Evolutionary conservation across 2,888 invertebrate genomes (phyloP), one percentile per base, ranked within the genome.

Genomic region (Strigamia transsilvanica): DNA sequence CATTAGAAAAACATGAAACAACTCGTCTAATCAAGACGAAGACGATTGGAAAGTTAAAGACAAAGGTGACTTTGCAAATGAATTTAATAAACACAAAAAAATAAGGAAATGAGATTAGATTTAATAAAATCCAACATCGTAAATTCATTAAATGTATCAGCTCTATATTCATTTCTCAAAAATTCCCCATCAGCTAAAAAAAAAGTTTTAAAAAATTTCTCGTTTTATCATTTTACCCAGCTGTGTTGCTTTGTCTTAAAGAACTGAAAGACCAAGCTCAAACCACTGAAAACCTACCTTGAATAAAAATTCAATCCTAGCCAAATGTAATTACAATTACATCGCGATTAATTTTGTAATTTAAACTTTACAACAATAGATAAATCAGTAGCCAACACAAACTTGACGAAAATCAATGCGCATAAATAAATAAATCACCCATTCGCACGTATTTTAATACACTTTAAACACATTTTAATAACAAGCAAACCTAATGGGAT

Each of bases 1-100:
- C 73, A 73, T 73, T 73, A 73, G 73, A 32, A 73, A 73, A 73
- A 73, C 73, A 73, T 73, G 73, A 73, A 73, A 73, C 32, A 73
- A 32, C 32, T 32, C 73, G 27, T 73, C 73, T 73, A 73, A 73
- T 73, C 73, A 73, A 73, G 73, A 10, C n/a, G 12, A 23, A 9
- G 23, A 12, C 73, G 73, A 73, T 73, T 27, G 73, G 15, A 38
- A 32, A 73, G 73, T 56, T 56, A 56, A 56, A 56, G 56, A 56
- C 56, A 56, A 56, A 56, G 56, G 56, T 56, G 15, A 51, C n/a
- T 51, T 51, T 51, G 51, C 51, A 51, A 51, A 51, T 51, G 18
- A 56, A 56, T 56, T 56, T 18, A 73, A 32, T 73, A 73, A 32
- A 15, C 23, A 32, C 12, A 32, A 32, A 27, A 12, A 21, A 23